phyloP scores from a whole-genome alignment of 1,140 invertebrate genomes.

The Drosophila subpulchrella region DNA sequence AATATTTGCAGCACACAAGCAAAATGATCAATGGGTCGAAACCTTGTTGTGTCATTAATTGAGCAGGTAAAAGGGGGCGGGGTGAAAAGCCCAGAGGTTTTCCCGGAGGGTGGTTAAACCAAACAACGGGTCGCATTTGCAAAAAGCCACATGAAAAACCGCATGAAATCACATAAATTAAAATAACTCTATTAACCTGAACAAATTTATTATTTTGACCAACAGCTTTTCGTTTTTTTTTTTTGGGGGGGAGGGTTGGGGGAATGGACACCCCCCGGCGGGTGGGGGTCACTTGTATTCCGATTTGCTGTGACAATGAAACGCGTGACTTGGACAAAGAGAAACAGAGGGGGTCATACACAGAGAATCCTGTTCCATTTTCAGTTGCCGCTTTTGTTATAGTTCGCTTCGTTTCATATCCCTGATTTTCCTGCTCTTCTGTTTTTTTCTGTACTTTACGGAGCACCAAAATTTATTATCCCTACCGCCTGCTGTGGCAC shows the following conservation, averaged over 20 bases:
- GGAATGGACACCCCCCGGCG: too few relatives aligned
- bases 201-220: slow-evolving; percentile 83
- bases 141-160: slow-evolving; percentile 78
- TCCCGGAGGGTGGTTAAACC: neutral
- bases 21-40: slow-evolving; percentile 39
- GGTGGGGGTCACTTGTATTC: slow-evolving; percentile 12
- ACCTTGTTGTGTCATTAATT: slow-evolving; percentile 48
- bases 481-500: slow-evolving; percentile 24
- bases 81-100: neutral
- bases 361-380: slow-evolving; percentile 33
- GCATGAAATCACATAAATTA: slow-evolving; percentile 82
- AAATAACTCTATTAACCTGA: slow-evolving; percentile 83
- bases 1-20: slow-evolving; percentile 29
- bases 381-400: slow-evolving; percentile 40
- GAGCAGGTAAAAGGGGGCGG: neutral
- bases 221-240: slow-evolving; percentile 38
- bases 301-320: slow-evolving; percentile 50
- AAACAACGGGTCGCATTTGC: slow-evolving; percentile 68
- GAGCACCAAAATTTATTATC: slow-evolving; percentile 47
- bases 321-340: slow-evolving; percentile 40
- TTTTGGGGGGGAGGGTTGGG: neutral
- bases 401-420: slow-evolving; percentile 12
- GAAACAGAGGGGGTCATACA: slow-evolving; percentile 5
- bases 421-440: neutral
- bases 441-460: slow-evolving; percentile 5